Evolutionary conservation across 2,888 invertebrate genomes (phyloP).

Genomic region (Halictus quadricinctus): DNA sequence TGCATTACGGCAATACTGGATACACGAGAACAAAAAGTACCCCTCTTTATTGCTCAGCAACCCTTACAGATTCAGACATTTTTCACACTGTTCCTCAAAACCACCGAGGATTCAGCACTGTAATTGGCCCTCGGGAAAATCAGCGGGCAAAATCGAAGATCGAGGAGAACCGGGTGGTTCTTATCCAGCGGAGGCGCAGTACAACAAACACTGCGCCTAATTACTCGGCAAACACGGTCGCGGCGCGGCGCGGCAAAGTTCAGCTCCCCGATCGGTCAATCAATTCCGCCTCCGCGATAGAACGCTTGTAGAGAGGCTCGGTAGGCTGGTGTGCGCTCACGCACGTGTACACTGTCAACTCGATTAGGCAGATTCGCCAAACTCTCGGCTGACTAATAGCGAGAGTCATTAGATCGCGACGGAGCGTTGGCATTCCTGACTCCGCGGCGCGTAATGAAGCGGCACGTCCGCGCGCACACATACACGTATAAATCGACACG

Average conservation of each 20-base stretch:
- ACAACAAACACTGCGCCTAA: constrained; percentile 22
- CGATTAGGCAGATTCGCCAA: constrained; percentile 61
- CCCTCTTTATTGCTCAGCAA: background rate
- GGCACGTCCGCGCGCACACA: constrained; percentile 19
- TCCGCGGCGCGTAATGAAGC: constrained; percentile 58
- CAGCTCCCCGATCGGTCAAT: constrained; percentile 69
- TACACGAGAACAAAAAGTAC: too few species aligned
- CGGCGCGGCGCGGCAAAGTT: constrained; percentile 23
- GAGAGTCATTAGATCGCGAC: constrained; percentile 62
- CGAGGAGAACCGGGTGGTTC: background rate
- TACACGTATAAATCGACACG: background rate
- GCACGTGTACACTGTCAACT: constrained; percentile 52
- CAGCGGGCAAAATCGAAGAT: background rate
- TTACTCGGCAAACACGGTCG: constrained; percentile 35
- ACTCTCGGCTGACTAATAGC: constrained; percentile 52
- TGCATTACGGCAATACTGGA: too few species aligned
- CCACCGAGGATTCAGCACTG: background rate
- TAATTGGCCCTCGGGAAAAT: background rate
- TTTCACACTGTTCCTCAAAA: background rate
- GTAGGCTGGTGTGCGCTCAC: background rate
- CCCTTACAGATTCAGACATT: background rate
- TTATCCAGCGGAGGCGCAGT: constrained; percentile 29
- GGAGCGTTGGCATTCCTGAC: constrained; percentile 60
- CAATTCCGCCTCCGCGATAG: constrained; percentile 50
- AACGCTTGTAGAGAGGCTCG: constrained; percentile 1